Evolutionary conservation across 2,797 vertebrate species (phyloP).

Genomic region (Mastacembelus armatus): DNA sequence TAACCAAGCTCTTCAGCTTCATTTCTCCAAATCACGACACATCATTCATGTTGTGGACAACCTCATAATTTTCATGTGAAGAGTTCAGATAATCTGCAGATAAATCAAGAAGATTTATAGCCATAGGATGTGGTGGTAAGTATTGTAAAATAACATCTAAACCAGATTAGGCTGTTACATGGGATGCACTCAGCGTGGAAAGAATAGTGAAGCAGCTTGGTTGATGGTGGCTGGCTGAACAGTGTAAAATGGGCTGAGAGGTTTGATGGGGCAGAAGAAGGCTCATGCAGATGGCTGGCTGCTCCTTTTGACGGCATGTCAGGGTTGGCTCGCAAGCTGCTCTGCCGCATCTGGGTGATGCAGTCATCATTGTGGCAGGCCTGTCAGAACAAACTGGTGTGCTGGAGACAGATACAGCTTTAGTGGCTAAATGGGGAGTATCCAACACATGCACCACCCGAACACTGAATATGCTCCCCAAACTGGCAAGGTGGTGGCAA

Average conservation of each 20-base stretch:
- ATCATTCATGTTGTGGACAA: conserved; percentile 50
- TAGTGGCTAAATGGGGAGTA: conserved; percentile 88
- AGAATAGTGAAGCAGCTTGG: conserved; percentile 45
- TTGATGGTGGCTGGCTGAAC: conserved; percentile 47
- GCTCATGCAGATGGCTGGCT: conserved; percentile 88
- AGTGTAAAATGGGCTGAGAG: conserved; percentile 68
- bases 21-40: conserved; percentile 51
- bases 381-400: conserved; percentile 92
- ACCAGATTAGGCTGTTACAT: conserved; percentile 19
- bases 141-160: conserved; percentile 33
- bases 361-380: conserved; percentile 92
- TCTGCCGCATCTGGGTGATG: conserved; percentile 87
- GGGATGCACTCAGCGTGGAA: conserved; percentile 21
- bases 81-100: conserved; percentile 38
- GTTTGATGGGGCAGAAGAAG: conserved; percentile 89
- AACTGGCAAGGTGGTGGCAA: conserved; percentile 91
- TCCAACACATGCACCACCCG: conserved; percentile 91
- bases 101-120: conserved; percentile 42
- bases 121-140: conserved; percentile 16
- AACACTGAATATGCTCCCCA: conserved; percentile 94
- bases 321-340: conserved; percentile 90
- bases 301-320: conserved; percentile 91
- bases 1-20: conserved; percentile 38
- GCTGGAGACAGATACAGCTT: conserved; percentile 84
- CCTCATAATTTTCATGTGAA: conserved; percentile 27